Conservation (phyloP, 2,113 vertebrate genomes). For the Amazona vittata region DNA sequence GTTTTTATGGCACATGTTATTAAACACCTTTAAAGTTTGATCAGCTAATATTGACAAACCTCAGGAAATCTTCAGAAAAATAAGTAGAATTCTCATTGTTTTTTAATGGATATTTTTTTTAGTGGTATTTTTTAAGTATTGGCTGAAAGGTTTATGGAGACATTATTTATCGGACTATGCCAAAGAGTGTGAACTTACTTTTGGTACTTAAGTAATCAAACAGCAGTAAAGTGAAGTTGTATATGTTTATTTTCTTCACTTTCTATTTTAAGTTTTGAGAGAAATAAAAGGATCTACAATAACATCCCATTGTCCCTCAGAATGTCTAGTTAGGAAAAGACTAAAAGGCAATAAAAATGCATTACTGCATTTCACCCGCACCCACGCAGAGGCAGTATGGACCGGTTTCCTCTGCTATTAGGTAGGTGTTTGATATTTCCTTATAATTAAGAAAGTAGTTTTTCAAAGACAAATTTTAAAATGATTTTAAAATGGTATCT, state of each 20-base stretch:
- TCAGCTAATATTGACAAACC: not conserved
- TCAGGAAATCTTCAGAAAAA: not conserved
- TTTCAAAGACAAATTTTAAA: slow-evolving; percentile 8
- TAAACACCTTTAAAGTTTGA: not conserved
- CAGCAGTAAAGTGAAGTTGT: not conserved
- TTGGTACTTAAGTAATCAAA: not conserved
- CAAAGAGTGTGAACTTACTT: not conserved
- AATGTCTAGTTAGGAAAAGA: slow-evolving; percentile 33
- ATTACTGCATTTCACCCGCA: not conserved
- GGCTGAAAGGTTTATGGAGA: not conserved
- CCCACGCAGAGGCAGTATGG: not conserved
- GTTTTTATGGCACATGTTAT: not conserved
- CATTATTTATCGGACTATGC: not conserved
- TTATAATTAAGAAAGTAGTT: not conserved
- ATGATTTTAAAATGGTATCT: not conserved
- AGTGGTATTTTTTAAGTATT: not conserved
- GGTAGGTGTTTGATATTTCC: not conserved
- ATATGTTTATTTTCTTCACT: not conserved
- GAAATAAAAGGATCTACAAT: slow-evolving; percentile 35
- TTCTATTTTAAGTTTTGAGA: slow-evolving; percentile 20
- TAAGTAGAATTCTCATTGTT: not conserved
- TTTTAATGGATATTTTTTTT: not conserved
- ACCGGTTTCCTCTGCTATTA: not conserved
- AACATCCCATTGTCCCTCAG: slow-evolving; percentile 41
- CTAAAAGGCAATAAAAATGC: slow-evolving; percentile 47